Evolutionary conservation across 2,113 vertebrate genomes (phyloP).

Genomic region (Osmerus mordax): DNA sequence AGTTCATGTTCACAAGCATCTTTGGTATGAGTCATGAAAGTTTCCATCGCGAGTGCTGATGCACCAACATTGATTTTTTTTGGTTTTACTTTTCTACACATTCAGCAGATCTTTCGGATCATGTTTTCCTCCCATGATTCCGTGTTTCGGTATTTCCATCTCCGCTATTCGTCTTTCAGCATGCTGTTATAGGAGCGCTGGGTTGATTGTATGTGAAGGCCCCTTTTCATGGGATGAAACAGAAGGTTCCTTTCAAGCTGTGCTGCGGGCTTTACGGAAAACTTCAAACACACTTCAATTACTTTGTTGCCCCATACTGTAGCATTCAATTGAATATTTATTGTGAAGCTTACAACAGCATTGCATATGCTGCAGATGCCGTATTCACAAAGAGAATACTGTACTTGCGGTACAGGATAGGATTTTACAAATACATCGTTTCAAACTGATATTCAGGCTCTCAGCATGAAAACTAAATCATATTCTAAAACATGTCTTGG

Average conservation of each 20-base stretch:
- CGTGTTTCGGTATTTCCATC: conserved; percentile 32
- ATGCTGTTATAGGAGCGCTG: conserved; percentile 33
- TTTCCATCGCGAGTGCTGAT: no score
- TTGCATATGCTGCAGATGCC: conserved; percentile 27
- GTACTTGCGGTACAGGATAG: conserved; percentile 21
- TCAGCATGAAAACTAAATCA: no score
- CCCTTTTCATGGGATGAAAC: conserved; percentile 51
- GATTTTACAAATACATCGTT: not conserved
- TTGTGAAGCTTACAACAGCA: conserved; percentile 17
- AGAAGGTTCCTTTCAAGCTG: conserved; percentile 22
- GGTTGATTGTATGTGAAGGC: conserved; percentile 47
- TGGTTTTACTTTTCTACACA: conserved; percentile 12
- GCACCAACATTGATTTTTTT: not conserved
- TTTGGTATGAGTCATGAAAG: no score
- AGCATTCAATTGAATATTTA: conserved; percentile 56
- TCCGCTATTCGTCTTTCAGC: conserved; percentile 30
- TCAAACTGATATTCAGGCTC: not conserved
- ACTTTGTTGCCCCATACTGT: conserved; percentile 48
- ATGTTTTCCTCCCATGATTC: conserved; percentile 27
- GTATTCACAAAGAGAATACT: conserved; percentile 3
- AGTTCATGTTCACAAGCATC: no score
- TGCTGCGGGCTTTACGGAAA: conserved; percentile 47
- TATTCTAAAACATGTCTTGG: no score
- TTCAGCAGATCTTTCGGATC: conserved; percentile 26
- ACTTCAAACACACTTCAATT: conserved; percentile 61